These are phyloP conservation scores for Paragorgia papillata DNA, from an alignment of 92 coral and sea anemone genomes.

Conservation along the genomic window DNA sequence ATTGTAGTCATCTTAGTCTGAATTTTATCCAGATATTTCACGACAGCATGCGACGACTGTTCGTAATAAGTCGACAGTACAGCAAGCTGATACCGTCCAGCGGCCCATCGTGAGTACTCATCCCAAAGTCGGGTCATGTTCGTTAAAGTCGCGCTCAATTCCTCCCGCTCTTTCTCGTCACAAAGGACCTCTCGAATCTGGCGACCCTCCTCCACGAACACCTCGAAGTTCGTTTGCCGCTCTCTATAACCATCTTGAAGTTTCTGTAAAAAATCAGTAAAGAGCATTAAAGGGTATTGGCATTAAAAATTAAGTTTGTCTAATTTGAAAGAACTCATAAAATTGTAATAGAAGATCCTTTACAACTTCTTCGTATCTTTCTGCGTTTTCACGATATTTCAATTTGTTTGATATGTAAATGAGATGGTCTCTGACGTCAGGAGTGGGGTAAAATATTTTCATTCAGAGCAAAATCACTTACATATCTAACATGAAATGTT, in stretches of 20 bases:
- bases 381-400: too few relatives aligned
- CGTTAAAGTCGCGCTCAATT: constrained; percentile 76
- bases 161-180: constrained; percentile 79
- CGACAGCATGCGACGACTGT: constrained; percentile 83
- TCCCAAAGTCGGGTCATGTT: constrained; percentile 92
- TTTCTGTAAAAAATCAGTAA: constrained; percentile 55
- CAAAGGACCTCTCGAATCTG: constrained; percentile 81
- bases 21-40: constrained; percentile 86
- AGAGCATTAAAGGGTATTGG: too few relatives aligned
- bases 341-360: too few relatives aligned
- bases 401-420: too few relatives aligned
- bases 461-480: too few relatives aligned
- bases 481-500: too few relatives aligned
- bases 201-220: constrained; percentile 88
- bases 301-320: too few relatives aligned
- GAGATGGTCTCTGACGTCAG: too few relatives aligned
- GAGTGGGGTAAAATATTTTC: too few relatives aligned
- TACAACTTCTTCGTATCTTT: too few relatives aligned
- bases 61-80: constrained; percentile 90
- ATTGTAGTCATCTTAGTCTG: constrained; percentile 85
- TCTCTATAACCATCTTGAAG: constrained; percentile 80
- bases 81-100: constrained; percentile 92
- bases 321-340: too few relatives aligned
- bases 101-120: constrained; percentile 98
- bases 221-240: constrained; percentile 82